Base-by-base conservation (phyloP, 2,888 invertebrate genomes). In the Euclidia mi region DNA sequence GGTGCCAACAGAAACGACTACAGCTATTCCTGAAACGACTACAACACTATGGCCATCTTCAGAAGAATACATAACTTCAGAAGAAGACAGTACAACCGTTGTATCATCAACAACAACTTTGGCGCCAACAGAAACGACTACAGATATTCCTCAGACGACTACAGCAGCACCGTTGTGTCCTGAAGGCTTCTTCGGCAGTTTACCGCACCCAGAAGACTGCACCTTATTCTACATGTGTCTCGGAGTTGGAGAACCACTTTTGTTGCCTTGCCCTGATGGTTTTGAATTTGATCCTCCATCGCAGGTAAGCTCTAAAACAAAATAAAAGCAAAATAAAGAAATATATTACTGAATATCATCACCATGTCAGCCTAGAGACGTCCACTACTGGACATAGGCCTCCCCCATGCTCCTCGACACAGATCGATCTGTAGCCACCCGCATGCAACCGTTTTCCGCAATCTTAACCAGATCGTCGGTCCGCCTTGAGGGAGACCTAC, bases 91-190 rank as follows among this genome's bases (percentile, higher is more conserved):
- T n/a, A 32, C 11, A 2, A 4, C 32, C 4, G 4, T n/a, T n/a
- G n/a, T 6, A 32, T 1, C 59, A 3, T 18, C 14, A 9, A 15
- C 6, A n/a, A 40, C 55, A 0, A 4, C 9, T n/a, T n/a, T 9
- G 3, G 2, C 17, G n/a, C 3, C n/a, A 6, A 9, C 15, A 18
- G 40, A 49, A 32, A 48, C 31, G 0, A 50, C 61, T 20, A 42
- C 56, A 7, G 58, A 49, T 7, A 25, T 25, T 25, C 20, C 20
- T 25, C 20, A 3, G 11, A n/a, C 32, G 11, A n/a, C 12, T 4
- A 32, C 10, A 11, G 11, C 32, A 32, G 14, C 14, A 1, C 34
- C 34, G 1, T 7, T 34, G 9, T 34, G 34, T 34, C 15, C 34
- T 14, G 3, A 2, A 34, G 34, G 34, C 3, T 34, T 2, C 2